These are phyloP conservation scores for Dinomys branickii DNA, from an alignment of 2,113 vertebrate species.

Conservation along the genomic window DNA sequence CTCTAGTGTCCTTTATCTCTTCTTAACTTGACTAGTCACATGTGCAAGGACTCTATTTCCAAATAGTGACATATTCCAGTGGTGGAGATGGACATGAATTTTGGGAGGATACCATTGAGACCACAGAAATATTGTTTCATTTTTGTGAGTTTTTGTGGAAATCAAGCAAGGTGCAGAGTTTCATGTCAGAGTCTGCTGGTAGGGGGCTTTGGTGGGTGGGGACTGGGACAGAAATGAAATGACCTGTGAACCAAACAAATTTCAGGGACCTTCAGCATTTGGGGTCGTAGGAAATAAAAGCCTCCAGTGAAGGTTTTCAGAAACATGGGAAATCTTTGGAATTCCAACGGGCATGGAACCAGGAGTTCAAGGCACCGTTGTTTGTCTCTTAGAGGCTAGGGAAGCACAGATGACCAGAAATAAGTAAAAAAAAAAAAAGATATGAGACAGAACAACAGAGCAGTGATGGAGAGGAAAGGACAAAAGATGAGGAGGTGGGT, in stretches of 20 bases:
- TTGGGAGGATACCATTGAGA: not conserved
- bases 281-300: not conserved
- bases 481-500: not conserved
- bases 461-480: not conserved
- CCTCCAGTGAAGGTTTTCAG: not conserved
- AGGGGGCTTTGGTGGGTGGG: not conserved
- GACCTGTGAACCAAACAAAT: not conserved
- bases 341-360: not conserved
- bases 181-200: not conserved
- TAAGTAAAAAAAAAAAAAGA: not conserved
- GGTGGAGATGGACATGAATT: not conserved
- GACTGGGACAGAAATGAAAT: not conserved
- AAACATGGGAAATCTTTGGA: not conserved
- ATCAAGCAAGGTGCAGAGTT: not conserved
- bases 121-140: not conserved
- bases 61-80: not conserved
- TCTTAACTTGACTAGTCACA: not conserved
- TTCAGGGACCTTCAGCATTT: conserved; percentile 28
- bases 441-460: not conserved
- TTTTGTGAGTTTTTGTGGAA: not conserved
- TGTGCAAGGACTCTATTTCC: not conserved
- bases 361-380: not conserved
- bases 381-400: not conserved
- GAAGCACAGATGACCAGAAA: not conserved
- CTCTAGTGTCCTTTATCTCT: not conserved